Conservation (phyloP, 2,113 vertebrate species). For the Vicugna pacos region DNA sequence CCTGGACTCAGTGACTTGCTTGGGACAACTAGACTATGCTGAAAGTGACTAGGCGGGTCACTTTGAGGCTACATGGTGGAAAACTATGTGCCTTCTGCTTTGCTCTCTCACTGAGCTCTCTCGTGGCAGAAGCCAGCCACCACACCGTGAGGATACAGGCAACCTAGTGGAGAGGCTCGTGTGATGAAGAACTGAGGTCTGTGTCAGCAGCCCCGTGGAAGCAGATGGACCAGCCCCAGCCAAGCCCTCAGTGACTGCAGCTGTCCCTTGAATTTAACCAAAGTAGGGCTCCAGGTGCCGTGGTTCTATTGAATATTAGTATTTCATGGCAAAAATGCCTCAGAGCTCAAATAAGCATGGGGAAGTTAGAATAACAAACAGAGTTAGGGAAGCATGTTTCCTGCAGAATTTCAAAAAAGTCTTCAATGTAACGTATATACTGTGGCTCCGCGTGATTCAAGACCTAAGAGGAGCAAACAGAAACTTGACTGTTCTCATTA, state of each 20-base stretch:
- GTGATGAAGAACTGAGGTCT: background rate
- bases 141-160: background rate
- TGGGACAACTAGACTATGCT: background rate
- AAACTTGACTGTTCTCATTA: background rate
- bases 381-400: background rate
- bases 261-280: background rate
- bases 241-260: background rate
- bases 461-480: background rate
- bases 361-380: background rate
- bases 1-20: background rate
- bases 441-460: background rate
- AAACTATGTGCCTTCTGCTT: background rate
- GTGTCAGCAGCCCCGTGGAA: background rate
- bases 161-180: too few species aligned
- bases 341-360: background rate
- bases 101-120: background rate
- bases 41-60: background rate
- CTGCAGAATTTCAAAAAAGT: background rate
- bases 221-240: background rate
- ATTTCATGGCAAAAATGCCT: background rate
- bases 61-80: background rate
- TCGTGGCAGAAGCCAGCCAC: background rate
- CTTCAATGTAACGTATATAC: background rate
- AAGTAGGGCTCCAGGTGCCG: background rate
- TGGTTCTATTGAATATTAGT: background rate